Base-by-base conservation (phyloP, 2,888 invertebrate species). In the Stramonita haemastoma region DNA sequence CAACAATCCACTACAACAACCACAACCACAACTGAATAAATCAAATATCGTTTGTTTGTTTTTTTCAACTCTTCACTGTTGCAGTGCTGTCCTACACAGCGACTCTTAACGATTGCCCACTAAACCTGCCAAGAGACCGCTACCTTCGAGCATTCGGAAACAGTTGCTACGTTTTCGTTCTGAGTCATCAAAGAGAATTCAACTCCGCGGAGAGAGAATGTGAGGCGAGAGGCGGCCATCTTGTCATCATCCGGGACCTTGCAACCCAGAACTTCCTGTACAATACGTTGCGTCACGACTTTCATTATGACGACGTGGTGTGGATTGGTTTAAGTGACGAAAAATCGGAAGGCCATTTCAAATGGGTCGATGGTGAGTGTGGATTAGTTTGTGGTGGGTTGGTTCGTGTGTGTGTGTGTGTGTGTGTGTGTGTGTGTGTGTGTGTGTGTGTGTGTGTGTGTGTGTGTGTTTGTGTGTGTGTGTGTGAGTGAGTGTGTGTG, bases 251-350 rank as follows among this genome's bases (percentile, higher is more conserved):
- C 84, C 89, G 89, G 84, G 89, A 86, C 29, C 57, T 60, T n/a
- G 89, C 86, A 22, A 87, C 84, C 57, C 83, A 89, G 36, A 46
- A 85, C 34, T 90, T 84, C 57, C 56, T 90, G 84, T 70, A 73
- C 36, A 73, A 29, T 11, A 46, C 79, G 5, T 34, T 86, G 6
- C 15, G 34, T 1, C 19, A 86, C 36, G 86, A 86, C 22, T 34
- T 86, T n/a, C 86, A 66, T 22, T 66, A 29, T 6, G 32, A 34
- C 11, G 86, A 17, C 5, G 22, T 60, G 29, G 17, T 88, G 29
- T 90, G 88, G 88, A 90, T 90, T 56, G 90, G 90, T 6, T 81
- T 90, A n/a, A 83, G 60, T 6, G 90, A 88, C 66, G 36, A 17
- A 15, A 46, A 32, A 17, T 57, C 34, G 13, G 90, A 90, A 56